These are phyloP conservation scores for Mellilla xanthometata DNA, from an alignment of 2,888 invertebrate genomes.

Conservation along the genomic window DNA sequence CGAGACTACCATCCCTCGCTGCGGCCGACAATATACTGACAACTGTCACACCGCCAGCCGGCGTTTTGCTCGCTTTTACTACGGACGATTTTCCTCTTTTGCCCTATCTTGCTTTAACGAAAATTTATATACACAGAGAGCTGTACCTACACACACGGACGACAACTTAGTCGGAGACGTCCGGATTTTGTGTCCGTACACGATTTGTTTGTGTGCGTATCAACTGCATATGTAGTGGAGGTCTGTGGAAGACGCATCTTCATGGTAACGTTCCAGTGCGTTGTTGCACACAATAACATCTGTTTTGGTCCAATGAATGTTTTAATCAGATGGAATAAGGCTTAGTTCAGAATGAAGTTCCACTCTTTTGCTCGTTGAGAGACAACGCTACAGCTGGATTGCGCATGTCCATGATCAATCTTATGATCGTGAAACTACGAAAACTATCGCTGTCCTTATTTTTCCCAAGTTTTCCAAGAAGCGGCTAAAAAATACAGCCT, in stretches of 20 bases:
- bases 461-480: conserved; percentile 52
- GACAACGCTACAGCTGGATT: conserved; percentile 46
- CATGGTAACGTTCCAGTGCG: conserved; percentile 48
- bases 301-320: conserved; percentile 38
- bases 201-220: conserved; percentile 37
- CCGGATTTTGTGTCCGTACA: conserved; percentile 32
- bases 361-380: conserved; percentile 51
- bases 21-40: conserved; percentile 67
- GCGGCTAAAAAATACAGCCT: not conserved
- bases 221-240: conserved; percentile 44
- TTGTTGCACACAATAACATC: conserved; percentile 60
- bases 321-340: conserved; percentile 46
- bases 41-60: conserved; percentile 62
- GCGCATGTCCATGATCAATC: conserved; percentile 74
- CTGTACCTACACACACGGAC: conserved; percentile 61
- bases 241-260: conserved; percentile 57
- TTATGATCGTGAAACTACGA: conserved; percentile 61
- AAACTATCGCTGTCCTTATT: conserved; percentile 74
- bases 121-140: conserved; percentile 64
- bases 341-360: conserved; percentile 40
- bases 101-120: conserved; percentile 71
- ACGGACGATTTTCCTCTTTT: conserved; percentile 70
- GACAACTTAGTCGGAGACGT: conserved; percentile 51
- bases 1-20: conserved; percentile 69
- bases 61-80: conserved; percentile 68